These are phyloP conservation scores for Acestrorhynchus altus DNA, from an alignment of 2,797 vertebrate genomes.

Conservation along the genomic window DNA sequence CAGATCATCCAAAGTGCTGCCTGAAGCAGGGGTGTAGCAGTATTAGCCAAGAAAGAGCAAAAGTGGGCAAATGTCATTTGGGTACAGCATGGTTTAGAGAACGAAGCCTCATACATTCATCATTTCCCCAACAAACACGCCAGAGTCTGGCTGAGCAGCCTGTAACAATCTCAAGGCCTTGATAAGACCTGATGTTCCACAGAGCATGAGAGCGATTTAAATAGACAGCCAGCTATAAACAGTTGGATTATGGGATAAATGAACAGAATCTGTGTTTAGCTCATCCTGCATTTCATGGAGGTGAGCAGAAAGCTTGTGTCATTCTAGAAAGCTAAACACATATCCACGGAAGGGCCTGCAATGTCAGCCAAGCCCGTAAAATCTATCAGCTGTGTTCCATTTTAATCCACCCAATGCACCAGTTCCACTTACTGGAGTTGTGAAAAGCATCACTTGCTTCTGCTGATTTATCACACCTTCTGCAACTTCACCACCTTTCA, in stretches of 20 bases:
- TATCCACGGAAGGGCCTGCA: background rate
- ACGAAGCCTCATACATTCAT: conserved; percentile 40
- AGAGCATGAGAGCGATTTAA: conserved; percentile 4
- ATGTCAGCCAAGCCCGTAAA: background rate
- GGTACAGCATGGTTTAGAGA: background rate
- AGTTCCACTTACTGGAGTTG: background rate
- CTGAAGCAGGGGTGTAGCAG: conserved; percentile 28
- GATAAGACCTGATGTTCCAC: background rate
- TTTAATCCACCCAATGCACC: background rate
- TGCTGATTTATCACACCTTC: background rate
- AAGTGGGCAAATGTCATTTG: background rate
- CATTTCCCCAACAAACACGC: conserved; percentile 39
- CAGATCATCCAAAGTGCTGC: conserved; percentile 23
- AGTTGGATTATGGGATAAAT: conserved; percentile 4
- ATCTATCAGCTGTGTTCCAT: background rate
- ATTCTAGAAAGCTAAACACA: background rate
- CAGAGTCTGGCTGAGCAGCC: conserved; percentile 9
- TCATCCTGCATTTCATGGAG: background rate
- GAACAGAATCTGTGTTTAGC: conserved; percentile 1
- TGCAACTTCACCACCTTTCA: background rate
- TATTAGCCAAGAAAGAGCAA: conserved; percentile 20
- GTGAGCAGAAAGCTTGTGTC: background rate
- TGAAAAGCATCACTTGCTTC: background rate
- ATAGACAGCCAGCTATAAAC: background rate
- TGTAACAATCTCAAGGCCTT: conserved; percentile 15